Evolutionary conservation across 2,113 vertebrate species (phyloP).

Genomic region (Phaethon lepturus): DNA sequence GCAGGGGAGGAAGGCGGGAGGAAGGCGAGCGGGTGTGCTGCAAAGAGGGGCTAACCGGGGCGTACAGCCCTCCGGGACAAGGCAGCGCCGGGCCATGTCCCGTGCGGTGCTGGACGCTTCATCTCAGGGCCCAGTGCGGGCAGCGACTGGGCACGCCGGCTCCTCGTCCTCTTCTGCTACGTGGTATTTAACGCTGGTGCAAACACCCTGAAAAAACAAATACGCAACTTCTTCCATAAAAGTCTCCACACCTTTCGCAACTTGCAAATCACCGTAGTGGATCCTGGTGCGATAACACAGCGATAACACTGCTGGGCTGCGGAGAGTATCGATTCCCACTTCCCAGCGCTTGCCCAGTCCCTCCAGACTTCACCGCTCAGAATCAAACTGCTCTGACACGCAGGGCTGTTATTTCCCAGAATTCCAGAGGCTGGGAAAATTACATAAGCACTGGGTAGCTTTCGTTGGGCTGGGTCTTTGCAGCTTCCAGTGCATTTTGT

Average conservation of each 20-base stretch:
- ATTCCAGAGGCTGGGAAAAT: not conserved
- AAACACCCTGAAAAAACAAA: not conserved
- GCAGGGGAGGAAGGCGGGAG: not conserved
- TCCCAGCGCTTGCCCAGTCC: not conserved
- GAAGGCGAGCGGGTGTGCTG: not conserved
- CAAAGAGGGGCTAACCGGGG: not conserved
- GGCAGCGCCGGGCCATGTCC: fast-evolving
- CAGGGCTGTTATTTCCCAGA: not conserved
- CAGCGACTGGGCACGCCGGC: fast-evolving
- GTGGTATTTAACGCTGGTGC: not conserved
- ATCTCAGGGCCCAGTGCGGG: fast-evolving
- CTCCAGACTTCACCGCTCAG: not conserved
- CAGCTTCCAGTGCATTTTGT: not conserved
- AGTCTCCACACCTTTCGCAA: not conserved
- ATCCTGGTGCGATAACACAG: not conserved
- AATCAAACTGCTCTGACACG: not conserved
- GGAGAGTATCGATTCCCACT: not conserved
- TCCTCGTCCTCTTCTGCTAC: not conserved
- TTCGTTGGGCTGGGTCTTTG: not conserved
- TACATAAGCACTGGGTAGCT: not conserved
- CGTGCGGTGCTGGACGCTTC: fast-evolving
- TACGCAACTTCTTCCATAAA: not conserved
- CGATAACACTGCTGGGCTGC: not conserved
- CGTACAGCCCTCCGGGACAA: not conserved
- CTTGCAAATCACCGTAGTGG: not conserved